A percentile compares a stretch with the other conserved stretches of the same genome.
Evolutionary conservation across 64 coral and sea anemone genomes (phyloP).

Genomic region (Pachyseris speciosa): DNA sequence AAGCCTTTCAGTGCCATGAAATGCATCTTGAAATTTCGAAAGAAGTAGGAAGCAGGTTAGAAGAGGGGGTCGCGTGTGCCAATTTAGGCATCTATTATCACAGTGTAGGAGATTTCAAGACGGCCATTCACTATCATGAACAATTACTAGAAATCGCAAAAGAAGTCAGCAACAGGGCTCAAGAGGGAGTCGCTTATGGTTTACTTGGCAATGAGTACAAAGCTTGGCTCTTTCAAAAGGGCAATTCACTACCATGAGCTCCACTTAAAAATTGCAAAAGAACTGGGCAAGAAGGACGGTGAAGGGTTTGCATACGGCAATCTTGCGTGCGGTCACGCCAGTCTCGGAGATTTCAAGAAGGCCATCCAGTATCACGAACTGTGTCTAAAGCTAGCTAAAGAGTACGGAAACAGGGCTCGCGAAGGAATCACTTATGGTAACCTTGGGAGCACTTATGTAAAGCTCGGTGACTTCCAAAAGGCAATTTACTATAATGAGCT

Average conservation of each 20-base stretch:
- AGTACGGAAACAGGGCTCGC: not conserved
- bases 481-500: slow-evolving; percentile 2
- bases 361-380: not conserved
- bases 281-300: too few species aligned
- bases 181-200: not conserved
- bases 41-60: not conserved
- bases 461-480: not conserved
- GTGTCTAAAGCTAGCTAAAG: not conserved
- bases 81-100: not conserved
- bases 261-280: too few species aligned
- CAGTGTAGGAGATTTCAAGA: not conserved
- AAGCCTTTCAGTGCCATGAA: not conserved
- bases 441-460: not conserved
- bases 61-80: not conserved
- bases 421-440: not conserved
- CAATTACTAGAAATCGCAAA: not conserved
- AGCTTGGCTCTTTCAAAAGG: too few species aligned
- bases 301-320: too few species aligned
- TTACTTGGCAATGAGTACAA: not conserved
- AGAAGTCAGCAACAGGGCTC: not conserved
- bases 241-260: too few species aligned
- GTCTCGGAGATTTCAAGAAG: not conserved
- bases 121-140: slow-evolving; percentile 9
- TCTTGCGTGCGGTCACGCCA: too few species aligned
- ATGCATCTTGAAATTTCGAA: not conserved